Evolutionary conservation across 1,140 invertebrate genomes (phyloP).

Genomic region (Anastrepha ludens): DNA sequence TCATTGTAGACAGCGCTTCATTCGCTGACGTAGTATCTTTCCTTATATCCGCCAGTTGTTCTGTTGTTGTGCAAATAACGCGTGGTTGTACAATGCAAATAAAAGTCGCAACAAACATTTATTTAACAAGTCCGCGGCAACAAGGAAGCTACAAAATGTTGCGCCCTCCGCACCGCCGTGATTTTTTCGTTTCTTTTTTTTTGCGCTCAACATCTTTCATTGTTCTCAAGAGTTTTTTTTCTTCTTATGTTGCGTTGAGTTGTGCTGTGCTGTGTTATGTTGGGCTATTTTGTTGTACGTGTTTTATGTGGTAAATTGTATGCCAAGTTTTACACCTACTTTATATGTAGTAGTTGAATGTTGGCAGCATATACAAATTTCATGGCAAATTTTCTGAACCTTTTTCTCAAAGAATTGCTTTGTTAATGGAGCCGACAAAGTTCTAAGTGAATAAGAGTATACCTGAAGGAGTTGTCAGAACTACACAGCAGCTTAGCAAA

Average conservation of each 20-base stretch:
- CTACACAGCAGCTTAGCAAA: too few relatives aligned
- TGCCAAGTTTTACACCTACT: constrained; percentile 30
- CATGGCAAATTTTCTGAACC: not conserved
- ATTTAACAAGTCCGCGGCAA: constrained; percentile 45
- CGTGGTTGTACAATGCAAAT: constrained; percentile 51
- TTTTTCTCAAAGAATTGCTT: constrained; percentile 24
- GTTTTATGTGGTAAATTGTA: constrained; percentile 24
- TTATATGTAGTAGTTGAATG: not conserved
- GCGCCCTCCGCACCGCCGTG: not conserved
- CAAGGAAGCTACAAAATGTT: constrained; percentile 46
- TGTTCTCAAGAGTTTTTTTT: constrained; percentile 7
- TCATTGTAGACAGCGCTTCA: not conserved
- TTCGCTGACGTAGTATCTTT: not conserved
- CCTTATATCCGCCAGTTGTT: not conserved
- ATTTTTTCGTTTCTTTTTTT: not conserved
- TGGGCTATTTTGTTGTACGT: too few relatives aligned
- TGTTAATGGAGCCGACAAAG: not conserved
- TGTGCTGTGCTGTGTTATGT: not conserved
- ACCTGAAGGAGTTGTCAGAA: too few relatives aligned
- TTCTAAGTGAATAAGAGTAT: constrained; percentile 9
- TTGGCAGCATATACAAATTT: not conserved
- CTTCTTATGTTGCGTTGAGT: not conserved
- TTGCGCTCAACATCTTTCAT: not conserved
- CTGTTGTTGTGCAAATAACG: constrained; percentile 26
- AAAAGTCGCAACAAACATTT: constrained; percentile 41